A percentile compares a stretch with the other conserved stretches of the same genome.
phyloP scores from a whole-genome alignment of 2,113 vertebrate genomes.

The Aegotheles bennettii region DNA sequence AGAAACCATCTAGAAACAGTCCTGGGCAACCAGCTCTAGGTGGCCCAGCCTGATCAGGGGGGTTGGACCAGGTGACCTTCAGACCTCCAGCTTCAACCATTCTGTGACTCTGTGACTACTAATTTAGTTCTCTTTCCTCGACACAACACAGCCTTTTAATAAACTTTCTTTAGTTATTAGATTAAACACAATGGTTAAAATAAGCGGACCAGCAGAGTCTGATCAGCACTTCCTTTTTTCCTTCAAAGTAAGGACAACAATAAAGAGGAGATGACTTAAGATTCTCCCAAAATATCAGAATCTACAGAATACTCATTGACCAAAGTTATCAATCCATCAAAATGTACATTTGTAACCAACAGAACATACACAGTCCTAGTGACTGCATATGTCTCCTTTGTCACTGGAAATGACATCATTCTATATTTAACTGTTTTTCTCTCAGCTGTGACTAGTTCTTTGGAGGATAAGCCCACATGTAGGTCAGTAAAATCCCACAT shows the following conservation, averaged over 20 bases:
- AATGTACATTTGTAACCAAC: neutral
- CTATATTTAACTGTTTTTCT: neutral
- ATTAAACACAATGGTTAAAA: neutral
- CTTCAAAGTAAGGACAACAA: neutral
- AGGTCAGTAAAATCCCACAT: neutral
- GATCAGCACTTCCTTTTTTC: neutral
- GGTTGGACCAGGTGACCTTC: neutral
- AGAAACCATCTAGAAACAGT: neutral
- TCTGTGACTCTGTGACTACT: neutral
- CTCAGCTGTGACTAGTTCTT: neutral
- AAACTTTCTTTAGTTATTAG: neutral
- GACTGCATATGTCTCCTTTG: neutral
- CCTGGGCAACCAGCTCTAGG: neutral
- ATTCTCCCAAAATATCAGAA: neutral
- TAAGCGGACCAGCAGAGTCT: neutral
- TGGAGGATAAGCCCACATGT: neutral
- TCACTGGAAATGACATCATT: neutral
- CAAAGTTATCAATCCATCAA: neutral
- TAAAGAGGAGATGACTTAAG: neutral
- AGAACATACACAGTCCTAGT: neutral
- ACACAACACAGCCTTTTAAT: neutral
- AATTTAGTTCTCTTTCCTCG: neutral
- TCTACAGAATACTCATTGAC: neutral
- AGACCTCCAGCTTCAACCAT: neutral
- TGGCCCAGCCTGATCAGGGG: neutral